Conservation (phyloP, 2,888 invertebrate species). For the Perizoma affinitatum region DNA sequence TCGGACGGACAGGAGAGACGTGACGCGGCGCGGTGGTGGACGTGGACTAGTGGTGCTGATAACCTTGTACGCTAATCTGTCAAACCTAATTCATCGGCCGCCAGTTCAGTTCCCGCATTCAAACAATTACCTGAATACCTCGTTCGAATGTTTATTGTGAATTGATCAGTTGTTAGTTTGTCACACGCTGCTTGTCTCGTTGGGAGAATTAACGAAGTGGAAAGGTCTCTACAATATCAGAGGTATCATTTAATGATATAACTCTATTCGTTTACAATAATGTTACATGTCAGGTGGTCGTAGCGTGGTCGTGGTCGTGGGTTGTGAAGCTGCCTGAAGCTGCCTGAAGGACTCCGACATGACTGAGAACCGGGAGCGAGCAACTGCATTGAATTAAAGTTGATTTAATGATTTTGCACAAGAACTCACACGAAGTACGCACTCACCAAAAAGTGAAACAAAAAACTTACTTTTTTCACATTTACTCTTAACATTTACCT, state of each 20-base stretch:
- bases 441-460: no score
- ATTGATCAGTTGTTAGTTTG: conserved; percentile 32
- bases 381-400: no score
- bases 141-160: conserved; percentile 33
- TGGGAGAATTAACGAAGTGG: not conserved
- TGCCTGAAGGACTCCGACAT: no score
- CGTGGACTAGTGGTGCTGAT: conserved; percentile 11
- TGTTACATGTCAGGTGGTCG: no score
- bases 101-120: conserved; percentile 30
- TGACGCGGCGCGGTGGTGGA: conserved; percentile 15
- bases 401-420: no score
- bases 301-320: no score
- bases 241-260: not conserved
- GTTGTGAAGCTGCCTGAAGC: no score
- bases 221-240: not conserved
- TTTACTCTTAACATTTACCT: no score
- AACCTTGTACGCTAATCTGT: conserved; percentile 37
- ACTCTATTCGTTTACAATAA: no score
- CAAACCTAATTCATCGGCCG: conserved; percentile 36
- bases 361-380: no score
- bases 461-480: no score
- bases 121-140: conserved; percentile 28
- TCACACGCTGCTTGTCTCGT: conserved; percentile 21
- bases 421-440: no score
- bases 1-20: conserved; percentile 15